phyloP scores from a whole-genome alignment of 1,140 invertebrate genomes.

The Drosophila bocqueti region DNA sequence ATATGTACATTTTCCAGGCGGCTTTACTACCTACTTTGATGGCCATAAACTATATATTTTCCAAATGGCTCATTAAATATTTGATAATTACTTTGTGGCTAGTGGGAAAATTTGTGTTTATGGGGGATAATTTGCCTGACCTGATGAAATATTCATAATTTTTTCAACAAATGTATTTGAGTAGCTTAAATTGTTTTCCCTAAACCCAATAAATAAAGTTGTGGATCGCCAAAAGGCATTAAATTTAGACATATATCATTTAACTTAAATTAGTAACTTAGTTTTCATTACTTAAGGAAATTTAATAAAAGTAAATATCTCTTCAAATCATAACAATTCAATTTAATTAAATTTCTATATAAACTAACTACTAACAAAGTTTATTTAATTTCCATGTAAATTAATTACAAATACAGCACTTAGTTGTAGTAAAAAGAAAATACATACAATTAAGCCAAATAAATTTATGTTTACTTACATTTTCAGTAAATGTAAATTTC shows the following conservation, averaged over 20 bases:
- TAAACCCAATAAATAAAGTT: neutral
- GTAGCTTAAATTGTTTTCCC: neutral
- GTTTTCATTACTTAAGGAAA: neutral
- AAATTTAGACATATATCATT: neutral
- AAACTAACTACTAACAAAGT: neutral
- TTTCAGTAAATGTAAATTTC: neutral
- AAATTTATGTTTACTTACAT: neutral
- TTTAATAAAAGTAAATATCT: neutral
- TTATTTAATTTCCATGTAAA: neutral
- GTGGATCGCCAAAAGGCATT: too few species aligned
- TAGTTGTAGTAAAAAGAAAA: neutral
- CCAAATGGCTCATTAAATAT: conserved; percentile 11
- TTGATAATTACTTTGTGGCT: conserved; percentile 9
- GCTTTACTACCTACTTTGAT: neutral
- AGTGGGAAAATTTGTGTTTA: neutral
- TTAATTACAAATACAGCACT: neutral
- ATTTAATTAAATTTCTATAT: neutral
- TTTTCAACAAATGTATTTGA: neutral
- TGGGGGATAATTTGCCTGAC: neutral
- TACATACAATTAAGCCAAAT: neutral
- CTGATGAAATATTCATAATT: neutral
- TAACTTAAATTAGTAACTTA: neutral
- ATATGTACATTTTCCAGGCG: conserved; percentile 1
- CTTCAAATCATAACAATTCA: too few species aligned
- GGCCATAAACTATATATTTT: neutral